phyloP scores from a whole-genome alignment of 2,888 invertebrate genomes.

The Drosophila macrospina region DNA sequence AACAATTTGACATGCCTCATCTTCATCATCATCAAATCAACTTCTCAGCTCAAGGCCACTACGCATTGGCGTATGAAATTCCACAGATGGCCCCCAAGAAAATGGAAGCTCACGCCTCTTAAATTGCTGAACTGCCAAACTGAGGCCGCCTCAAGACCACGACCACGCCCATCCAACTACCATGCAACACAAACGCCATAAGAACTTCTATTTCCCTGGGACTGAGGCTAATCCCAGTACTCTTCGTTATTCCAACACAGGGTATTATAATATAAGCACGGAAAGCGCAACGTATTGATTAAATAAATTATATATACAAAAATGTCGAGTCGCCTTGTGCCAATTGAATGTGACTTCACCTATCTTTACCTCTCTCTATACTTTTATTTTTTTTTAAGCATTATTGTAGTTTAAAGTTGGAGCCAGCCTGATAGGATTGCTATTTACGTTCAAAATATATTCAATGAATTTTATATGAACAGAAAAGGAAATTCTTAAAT shows the following conservation, averaged over 20 bases:
- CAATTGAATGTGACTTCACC: too few relatives aligned
- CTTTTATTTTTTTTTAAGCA: too few relatives aligned
- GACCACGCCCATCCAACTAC: background rate
- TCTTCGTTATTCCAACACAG: slow-evolving; percentile 2
- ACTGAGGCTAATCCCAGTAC: slow-evolving; percentile 31
- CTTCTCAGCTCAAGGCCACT: slow-evolving; percentile 52
- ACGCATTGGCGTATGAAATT: slow-evolving; percentile 45
- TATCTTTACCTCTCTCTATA: too few relatives aligned
- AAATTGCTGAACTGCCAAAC: slow-evolving; percentile 19
- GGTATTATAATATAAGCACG: slow-evolving; percentile 2
- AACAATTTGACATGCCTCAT: slow-evolving; percentile 10
- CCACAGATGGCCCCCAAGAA: slow-evolving; percentile 59
- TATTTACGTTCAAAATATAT: too few relatives aligned
- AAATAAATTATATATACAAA: background rate
- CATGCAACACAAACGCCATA: slow-evolving; percentile 25
- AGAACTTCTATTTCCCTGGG: slow-evolving; percentile 7
- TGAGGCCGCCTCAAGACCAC: background rate
- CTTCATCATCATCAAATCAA: slow-evolving; percentile 63
- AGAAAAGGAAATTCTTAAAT: too few relatives aligned
- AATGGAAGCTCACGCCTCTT: slow-evolving; percentile 21
- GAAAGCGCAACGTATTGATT: background rate
- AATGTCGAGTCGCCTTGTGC: too few relatives aligned
- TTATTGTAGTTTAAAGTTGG: too few relatives aligned
- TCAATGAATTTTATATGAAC: too few relatives aligned
- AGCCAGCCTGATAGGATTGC: too few relatives aligned